Evolutionary conservation across 2,797 vertebrate genomes (phyloP).

Genomic region (Gadopsis bispinosus): DNA sequence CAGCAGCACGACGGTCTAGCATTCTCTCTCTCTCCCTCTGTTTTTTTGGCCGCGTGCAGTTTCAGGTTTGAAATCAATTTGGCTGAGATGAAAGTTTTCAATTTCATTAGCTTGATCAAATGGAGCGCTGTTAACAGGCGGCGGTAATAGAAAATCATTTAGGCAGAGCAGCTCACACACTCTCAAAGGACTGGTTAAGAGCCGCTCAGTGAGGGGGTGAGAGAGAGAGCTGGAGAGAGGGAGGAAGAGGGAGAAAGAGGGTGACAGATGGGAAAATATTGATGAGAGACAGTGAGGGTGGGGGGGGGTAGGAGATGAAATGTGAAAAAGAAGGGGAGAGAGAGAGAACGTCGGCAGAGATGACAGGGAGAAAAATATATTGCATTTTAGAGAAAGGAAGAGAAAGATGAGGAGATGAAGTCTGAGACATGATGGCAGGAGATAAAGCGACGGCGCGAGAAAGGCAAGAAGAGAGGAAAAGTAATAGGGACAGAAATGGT

Average conservation of each 20-base stretch:
- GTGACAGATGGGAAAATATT: conserved; percentile 50
- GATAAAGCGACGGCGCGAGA: conserved; percentile 33
- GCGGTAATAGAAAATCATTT: conserved; percentile 85
- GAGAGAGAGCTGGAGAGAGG: conserved; percentile 19
- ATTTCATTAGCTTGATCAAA: conserved; percentile 86
- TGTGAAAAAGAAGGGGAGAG: conserved; percentile 17
- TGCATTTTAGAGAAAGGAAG: conserved; percentile 27
- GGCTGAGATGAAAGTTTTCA: conserved; percentile 85
- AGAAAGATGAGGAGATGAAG: conserved; percentile 19
- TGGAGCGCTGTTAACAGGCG: conserved; percentile 82
- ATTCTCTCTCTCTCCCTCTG: conserved; percentile 8
- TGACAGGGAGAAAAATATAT: conserved; percentile 44
- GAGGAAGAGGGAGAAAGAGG: background rate
- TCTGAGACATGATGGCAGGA: conserved; percentile 4
- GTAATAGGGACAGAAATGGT: conserved; percentile 24
- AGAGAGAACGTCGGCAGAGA: background rate
- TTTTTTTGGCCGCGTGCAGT: conserved; percentile 43
- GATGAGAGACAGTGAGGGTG: conserved; percentile 12
- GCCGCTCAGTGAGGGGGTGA: conserved; percentile 62
- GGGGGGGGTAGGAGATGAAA: background rate
- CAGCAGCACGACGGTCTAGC: conserved; percentile 46
- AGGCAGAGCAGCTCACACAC: conserved; percentile 69
- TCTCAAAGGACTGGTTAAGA: conserved; percentile 76
- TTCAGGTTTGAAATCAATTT: conserved; percentile 86
- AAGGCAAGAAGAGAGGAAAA: conserved; percentile 10